phyloP scores from a whole-genome alignment of 2,797 vertebrate species.

The Scleropages formosus region DNA sequence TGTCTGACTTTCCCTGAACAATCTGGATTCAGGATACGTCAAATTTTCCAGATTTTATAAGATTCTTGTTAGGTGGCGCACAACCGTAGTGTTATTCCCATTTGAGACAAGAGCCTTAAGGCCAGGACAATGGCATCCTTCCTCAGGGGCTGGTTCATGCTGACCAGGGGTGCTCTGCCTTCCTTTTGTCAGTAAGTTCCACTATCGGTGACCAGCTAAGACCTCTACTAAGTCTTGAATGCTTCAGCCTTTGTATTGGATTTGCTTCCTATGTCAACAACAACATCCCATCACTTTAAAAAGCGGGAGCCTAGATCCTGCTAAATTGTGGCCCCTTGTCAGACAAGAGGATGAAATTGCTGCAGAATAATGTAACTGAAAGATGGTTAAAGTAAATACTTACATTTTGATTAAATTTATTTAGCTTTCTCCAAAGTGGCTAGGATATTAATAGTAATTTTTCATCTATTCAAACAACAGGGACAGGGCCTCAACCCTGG shows the following conservation, averaged over 20 bases:
- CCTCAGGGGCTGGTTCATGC: constrained; percentile 25
- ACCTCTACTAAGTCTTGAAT: constrained; percentile 43
- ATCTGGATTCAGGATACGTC: neutral
- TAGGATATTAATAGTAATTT: no score
- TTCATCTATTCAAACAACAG: no score
- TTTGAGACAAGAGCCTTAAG: constrained; percentile 29
- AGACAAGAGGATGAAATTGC: constrained; percentile 4
- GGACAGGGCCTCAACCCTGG: no score
- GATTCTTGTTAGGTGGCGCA: constrained; percentile 14
- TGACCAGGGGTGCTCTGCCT: constrained; percentile 2
- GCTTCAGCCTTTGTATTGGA: constrained; percentile 38
- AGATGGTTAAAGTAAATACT: no score
- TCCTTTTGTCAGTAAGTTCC: constrained; percentile 16
- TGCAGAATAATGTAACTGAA: neutral
- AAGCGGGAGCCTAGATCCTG: constrained; percentile 37
- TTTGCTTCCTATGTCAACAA: constrained; percentile 44
- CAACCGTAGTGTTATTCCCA: constrained; percentile 12
- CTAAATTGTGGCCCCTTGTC: constrained; percentile 29
- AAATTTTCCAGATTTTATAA: constrained; percentile 20
- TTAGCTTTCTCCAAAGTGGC: no score
- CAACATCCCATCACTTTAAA: constrained; percentile 41
- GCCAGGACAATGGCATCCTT: constrained; percentile 28
- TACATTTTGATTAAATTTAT: no score
- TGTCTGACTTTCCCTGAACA: neutral
- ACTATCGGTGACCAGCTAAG: constrained; percentile 15